Evolutionary conservation across 2,888 invertebrate species (phyloP).

Genomic region (Drosophila maculinotata): DNA sequence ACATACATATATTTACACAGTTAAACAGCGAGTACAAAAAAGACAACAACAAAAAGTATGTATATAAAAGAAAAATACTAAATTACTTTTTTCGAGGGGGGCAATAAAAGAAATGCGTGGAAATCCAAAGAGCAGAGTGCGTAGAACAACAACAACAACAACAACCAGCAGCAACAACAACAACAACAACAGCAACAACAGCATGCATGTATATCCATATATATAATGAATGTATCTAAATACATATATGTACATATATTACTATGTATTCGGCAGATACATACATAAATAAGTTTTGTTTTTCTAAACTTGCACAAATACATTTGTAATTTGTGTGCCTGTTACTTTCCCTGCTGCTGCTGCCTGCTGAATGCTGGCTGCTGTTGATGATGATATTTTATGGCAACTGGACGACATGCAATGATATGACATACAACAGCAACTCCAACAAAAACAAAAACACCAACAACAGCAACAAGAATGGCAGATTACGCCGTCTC

Average conservation of each 20-base stretch:
- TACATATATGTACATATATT: not conserved
- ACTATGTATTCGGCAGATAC: constrained; percentile 7
- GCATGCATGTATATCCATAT: constrained; percentile 2
- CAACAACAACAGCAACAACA: not conserved
- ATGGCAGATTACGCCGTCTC: constrained; percentile 43
- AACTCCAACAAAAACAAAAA: constrained; percentile 11
- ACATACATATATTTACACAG: not conserved
- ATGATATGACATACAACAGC: constrained; percentile 13
- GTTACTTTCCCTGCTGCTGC: constrained; percentile 27
- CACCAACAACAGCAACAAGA: constrained; percentile 17
- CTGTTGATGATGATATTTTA: constrained; percentile 45
- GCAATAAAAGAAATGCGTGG: constrained; percentile 25
- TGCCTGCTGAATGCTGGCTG: constrained; percentile 12
- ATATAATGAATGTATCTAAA: not conserved
- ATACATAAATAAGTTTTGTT: constrained; percentile 28
- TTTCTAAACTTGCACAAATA: constrained; percentile 12
- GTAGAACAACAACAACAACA: not conserved
- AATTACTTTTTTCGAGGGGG: constrained; percentile 10
- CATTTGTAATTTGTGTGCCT: constrained; percentile 39
- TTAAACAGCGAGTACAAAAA: constrained; percentile 1
- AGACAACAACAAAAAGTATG: not conserved
- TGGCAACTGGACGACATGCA: constrained; percentile 43
- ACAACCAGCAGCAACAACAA: not conserved
- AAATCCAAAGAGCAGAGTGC: constrained; percentile 20
- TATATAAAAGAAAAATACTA: constrained; percentile 10